These are phyloP conservation scores for Gnathonemus echidnorhynchus DNA, from an alignment of 2,113 vertebrate genomes.

Conservation along the genomic window DNA sequence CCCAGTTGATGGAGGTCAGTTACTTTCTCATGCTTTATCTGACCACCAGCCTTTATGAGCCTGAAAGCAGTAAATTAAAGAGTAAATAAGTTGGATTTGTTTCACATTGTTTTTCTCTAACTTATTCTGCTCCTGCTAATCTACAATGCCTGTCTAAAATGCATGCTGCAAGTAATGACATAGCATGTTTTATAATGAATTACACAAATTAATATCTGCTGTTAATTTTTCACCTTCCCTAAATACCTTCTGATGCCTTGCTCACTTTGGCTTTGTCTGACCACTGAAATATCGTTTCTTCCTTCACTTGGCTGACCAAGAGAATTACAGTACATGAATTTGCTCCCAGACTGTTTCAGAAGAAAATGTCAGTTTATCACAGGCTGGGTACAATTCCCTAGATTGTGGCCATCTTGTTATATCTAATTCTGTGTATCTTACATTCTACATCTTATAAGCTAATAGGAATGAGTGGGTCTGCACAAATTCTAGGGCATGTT, in stretches of 20 bases:
- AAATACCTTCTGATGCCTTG: background rate
- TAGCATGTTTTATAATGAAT: background rate
- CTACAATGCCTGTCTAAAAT: background rate
- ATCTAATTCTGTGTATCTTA: background rate
- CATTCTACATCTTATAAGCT: background rate
- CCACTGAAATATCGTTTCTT: background rate
- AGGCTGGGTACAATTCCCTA: background rate
- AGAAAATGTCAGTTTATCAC: background rate
- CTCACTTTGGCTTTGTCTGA: background rate
- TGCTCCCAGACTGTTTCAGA: background rate
- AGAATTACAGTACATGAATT: background rate
- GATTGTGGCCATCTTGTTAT: background rate
- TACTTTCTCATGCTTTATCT: slow-evolving; percentile 58
- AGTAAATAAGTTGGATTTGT: background rate
- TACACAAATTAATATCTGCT: background rate
- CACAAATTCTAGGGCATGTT: background rate
- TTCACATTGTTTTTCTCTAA: background rate
- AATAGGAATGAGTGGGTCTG: background rate
- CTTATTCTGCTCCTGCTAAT: background rate
- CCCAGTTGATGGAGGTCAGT: slow-evolving; percentile 68
- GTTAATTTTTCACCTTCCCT: background rate
- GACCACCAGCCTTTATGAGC: slow-evolving; percentile 62
- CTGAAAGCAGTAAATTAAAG: slow-evolving; percentile 41
- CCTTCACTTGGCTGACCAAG: background rate
- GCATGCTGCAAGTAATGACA: background rate